Percentiles rank a stretch among this genome's conserved stretches.
Evolutionary conservation across 2,888 invertebrate genomes (phyloP).

Genomic region (Drosophila anomelani): DNA sequence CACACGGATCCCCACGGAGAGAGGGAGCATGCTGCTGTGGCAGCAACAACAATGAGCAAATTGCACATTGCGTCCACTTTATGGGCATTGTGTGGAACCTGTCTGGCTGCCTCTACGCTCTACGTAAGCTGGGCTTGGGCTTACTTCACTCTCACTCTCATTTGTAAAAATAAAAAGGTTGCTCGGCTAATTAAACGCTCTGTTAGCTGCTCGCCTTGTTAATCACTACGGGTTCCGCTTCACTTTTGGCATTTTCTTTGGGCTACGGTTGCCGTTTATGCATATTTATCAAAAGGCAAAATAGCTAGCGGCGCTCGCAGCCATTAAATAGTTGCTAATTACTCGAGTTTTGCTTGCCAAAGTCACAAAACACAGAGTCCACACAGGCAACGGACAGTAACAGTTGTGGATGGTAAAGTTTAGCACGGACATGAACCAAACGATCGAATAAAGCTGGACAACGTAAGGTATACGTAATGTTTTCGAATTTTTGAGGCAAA

Average conservation of each 20-base stretch:
- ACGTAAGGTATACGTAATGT: slow-evolving; percentile 6
- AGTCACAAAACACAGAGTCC: neutral
- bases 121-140: slow-evolving; percentile 15
- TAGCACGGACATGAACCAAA: slow-evolving; percentile 23
- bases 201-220: slow-evolving; percentile 44
- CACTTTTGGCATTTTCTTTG: slow-evolving; percentile 44
- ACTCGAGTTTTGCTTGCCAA: slow-evolving; percentile 1
- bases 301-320: slow-evolving; percentile 31
- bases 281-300: slow-evolving; percentile 29
- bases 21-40: slow-evolving; percentile 8
- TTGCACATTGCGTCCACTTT: slow-evolving; percentile 71
- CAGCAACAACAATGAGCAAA: slow-evolving; percentile 51
- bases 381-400: neutral
- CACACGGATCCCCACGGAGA: slow-evolving; percentile 19
- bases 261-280: slow-evolving; percentile 23
- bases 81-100: slow-evolving; percentile 66
- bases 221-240: slow-evolving; percentile 33
- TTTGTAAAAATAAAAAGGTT: slow-evolving; percentile 30
- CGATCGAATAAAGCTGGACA: slow-evolving; percentile 14
- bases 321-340: slow-evolving; percentile 40
- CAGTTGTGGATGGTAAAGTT: slow-evolving; percentile 29
- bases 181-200: slow-evolving; percentile 36
- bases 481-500: neutral
- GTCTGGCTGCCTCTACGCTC: slow-evolving; percentile 35
- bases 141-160: slow-evolving; percentile 46